A percentile compares a stretch with the other conserved stretches of the same genome.
Conservation (phyloP, 2,113 vertebrate genomes). For the Paedocypris sp. region DNA sequence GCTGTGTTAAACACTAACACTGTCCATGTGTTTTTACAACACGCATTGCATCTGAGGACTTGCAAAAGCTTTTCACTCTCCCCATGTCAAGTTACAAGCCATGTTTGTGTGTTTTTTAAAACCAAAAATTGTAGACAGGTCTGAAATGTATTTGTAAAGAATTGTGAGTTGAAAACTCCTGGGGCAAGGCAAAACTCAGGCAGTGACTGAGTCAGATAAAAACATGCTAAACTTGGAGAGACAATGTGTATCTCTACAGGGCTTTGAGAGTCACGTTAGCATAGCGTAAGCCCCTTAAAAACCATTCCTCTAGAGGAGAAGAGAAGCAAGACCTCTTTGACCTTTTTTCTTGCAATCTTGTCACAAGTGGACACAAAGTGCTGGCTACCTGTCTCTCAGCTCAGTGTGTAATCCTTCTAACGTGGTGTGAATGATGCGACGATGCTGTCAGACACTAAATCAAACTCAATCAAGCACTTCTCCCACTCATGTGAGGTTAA, state of each 20-base stretch:
- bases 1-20: no score
- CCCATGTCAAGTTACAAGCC: no score
- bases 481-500: conserved; percentile 40
- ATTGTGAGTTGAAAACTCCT: background rate
- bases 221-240: conserved; percentile 11
- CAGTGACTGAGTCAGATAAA: conserved; percentile 8
- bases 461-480: conserved; percentile 40
- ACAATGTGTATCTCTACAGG: background rate
- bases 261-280: background rate
- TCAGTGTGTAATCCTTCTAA: conserved; percentile 49
- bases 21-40: no score
- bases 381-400: background rate
- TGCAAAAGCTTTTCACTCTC: no score
- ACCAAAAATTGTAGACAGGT: background rate
- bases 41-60: no score
- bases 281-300: conserved; percentile 20
- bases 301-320: background rate
- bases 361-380: conserved; percentile 44
- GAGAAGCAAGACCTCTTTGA: conserved; percentile 35
- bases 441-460: conserved; percentile 21
- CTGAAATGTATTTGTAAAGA: background rate
- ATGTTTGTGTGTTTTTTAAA: no score
- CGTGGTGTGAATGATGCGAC: conserved; percentile 43
- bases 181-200: background rate
- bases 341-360: conserved; percentile 33